Evolutionary conservation across 1,140 invertebrate genomes (phyloP), one percentile per base, ranked within the genome.

Genomic region (Eupristina koningsbergeri): DNA sequence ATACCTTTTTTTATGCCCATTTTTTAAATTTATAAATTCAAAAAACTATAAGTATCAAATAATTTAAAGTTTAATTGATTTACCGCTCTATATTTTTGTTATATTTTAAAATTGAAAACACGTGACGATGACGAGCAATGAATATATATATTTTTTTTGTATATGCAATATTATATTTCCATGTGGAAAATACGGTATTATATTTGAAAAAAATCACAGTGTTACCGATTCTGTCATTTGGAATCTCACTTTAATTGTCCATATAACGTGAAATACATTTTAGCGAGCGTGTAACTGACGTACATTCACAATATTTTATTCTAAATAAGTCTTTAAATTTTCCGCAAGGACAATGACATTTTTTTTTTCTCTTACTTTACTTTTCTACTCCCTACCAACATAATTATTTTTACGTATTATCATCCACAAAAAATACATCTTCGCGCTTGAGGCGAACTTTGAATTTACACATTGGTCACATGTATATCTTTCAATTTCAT

Each of bases 391-490:
- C 53, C 11, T 78, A 31, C 41, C 17, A 73, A 73, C 15, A 71
- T 34, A 78, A 17, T 83, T 71, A 69, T 31, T 63, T 73, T n/a
- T 39, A 45, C 45, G 36, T 83, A 83, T 83, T 77, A 83, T 83
- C 75, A 61, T 78, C 36, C 75, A 83, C 81, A 73, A 64, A 58
- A 67, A 79, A 83, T 78, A 75, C 63, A 78, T 78, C n/a, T n/a
- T 83, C 74, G 63, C 63, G n/a, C 22, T 50, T 19, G 13, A 58
- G 45, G 58, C 45, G 45, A 22, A 3, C 74, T 83, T 39, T 69
- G 41, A 61, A 69, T 83, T 77, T 76, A 26, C 50, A 17, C 53
- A 61, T 58, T 77, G n/a, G 13, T 31, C 1, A 31, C 2, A 3
- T 75, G 9, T 58, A 47, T 19, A 74, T n/a, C 19, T 50, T 74